A percentile compares a stretch with the other conserved stretches of the same genome.
phyloP scores from a whole-genome alignment of 1,140 invertebrate species.

The Lithobius niger region DNA sequence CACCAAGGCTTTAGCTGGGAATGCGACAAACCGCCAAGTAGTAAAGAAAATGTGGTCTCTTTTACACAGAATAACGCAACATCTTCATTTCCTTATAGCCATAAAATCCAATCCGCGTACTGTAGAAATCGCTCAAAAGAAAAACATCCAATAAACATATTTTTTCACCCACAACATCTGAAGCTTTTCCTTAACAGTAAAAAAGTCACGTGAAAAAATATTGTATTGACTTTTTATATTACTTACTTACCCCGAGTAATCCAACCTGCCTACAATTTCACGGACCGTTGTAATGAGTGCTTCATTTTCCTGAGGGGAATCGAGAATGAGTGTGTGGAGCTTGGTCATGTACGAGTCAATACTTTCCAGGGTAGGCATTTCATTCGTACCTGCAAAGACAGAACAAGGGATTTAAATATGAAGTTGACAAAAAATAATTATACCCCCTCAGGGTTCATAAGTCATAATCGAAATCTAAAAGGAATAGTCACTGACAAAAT shows the following conservation, averaged over 20 bases:
- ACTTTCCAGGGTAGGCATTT: constrained; percentile 57
- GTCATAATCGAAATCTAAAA: not conserved
- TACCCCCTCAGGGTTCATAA: not conserved
- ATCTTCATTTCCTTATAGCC: too few species aligned
- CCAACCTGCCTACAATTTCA: constrained; percentile 33
- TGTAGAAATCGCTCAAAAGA: too few species aligned
- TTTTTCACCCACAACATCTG: too few species aligned
- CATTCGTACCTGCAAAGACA: constrained; percentile 43
- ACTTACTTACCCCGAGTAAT: constrained; percentile 13
- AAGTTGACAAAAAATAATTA: constrained; percentile 20
- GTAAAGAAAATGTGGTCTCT: too few species aligned
- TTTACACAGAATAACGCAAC: too few species aligned
- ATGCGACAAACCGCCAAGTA: too few species aligned
- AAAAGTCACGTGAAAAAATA: too few species aligned
- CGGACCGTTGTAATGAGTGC: constrained; percentile 30
- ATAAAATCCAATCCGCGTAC: too few species aligned
- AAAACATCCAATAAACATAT: too few species aligned
- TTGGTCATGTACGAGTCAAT: constrained; percentile 73
- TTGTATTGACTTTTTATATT: too few species aligned
- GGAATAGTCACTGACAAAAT: not conserved
- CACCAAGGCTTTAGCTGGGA: too few species aligned
- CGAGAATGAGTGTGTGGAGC: constrained; percentile 47
- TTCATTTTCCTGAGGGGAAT: constrained; percentile 35
- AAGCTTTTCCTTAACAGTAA: too few species aligned
- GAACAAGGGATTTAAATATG: constrained; percentile 19